Base-by-base conservation (phyloP, 2,797 vertebrate species). In the Pseudopleuronectes americanus region DNA sequence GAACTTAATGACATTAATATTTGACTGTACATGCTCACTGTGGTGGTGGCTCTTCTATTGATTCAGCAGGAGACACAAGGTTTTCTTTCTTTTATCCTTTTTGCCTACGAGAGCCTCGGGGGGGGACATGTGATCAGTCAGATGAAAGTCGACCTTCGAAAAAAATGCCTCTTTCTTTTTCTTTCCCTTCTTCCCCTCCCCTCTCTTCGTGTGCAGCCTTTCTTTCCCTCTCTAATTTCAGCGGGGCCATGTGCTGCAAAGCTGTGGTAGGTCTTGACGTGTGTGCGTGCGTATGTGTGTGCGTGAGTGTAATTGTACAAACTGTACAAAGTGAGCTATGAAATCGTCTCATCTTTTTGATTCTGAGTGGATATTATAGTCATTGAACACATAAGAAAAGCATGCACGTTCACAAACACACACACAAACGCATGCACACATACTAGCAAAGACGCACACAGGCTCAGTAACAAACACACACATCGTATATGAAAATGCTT, bases 231-330 rank as follows among this genome's bases (percentile, higher is more conserved):
- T 81, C 26, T 70, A 38, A 52, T 71, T 78, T 76, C 26, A 67
- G 33, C 51, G 52, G 26, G 24, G 70, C 91, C 93, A 92, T 92
- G 87, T 94, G 93, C 82, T 91, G 81, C 88, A 89, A 93, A 92
- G 87, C 84, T 93, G 85, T 80, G 82, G 84, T 65, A 75, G 84
- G 86, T 86, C 74, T 72, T 80, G 8, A 22, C 56, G 19, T 36
- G 38, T 64, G 12, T 26, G 48, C 1, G 55, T 22, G 33, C 6
- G 36, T 31, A 8, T 68, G 23, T 31, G 45, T 61, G 21, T 36
- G 41, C 56, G 3, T 31, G 49, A 2, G 63, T 33, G 23, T 16
- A 24, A 68, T 22, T 19, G 5, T 24, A 2, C 31, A 41, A 53
- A 45, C 4, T 47, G 23, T 51, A 19, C 43, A 71, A 62, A 26